Conservation (phyloP, 2,797 vertebrate species). For the Phaenicophaeus curvirostris region DNA sequence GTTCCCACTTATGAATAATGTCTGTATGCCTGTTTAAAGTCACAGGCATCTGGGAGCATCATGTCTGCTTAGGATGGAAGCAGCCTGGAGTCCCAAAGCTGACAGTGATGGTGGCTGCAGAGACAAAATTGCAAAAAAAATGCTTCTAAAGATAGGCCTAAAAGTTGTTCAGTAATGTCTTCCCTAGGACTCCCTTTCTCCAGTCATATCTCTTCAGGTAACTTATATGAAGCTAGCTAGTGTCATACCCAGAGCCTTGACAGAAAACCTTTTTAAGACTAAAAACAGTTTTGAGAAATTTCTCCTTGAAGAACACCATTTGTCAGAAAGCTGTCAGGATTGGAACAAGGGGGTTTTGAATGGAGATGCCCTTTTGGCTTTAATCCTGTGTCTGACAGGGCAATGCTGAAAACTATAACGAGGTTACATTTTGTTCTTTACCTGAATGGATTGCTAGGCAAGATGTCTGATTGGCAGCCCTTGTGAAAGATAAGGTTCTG, state of each 20-base stretch:
- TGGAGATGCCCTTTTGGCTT: slow-evolving; percentile 19
- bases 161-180: background rate
- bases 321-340: slow-evolving; percentile 14
- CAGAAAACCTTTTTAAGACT: background rate
- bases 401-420: background rate
- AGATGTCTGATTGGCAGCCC: slow-evolving; percentile 22
- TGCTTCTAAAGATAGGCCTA: background rate
- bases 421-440: slow-evolving; percentile 41
- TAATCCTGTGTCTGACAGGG: background rate
- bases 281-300: background rate
- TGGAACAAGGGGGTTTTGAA: background rate
- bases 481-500: background rate
- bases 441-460: slow-evolving; percentile 1
- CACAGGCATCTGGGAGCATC: background rate
- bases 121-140: background rate
- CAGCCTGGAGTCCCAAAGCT: background rate
- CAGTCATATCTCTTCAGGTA: background rate
- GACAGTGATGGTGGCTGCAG: background rate
- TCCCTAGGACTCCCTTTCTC: background rate
- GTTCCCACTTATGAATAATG: background rate
- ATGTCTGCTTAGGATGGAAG: background rate
- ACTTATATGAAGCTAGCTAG: background rate
- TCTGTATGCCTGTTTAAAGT: background rate
- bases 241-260: background rate
- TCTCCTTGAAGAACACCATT: background rate